These are phyloP conservation scores for Muscicapa adusta DNA, from an alignment of 2,113 vertebrate species.

Conservation along the genomic window DNA sequence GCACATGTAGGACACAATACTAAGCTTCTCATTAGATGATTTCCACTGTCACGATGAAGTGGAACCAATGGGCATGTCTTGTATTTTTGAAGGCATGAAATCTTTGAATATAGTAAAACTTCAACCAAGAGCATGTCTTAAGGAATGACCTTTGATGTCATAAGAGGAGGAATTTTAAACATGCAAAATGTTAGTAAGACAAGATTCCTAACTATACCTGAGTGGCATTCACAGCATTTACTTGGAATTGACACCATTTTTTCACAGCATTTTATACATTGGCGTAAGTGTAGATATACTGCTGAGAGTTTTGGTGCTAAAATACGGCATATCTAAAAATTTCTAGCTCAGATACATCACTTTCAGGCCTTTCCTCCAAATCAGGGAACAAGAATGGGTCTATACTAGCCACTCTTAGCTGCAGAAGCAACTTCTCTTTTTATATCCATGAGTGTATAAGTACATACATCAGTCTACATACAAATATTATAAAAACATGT, in stretches of 20 bases:
- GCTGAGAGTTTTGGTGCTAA: not conserved
- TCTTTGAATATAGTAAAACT: not conserved
- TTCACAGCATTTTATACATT: not conserved
- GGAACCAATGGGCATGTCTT: not conserved
- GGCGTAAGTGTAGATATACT: not conserved
- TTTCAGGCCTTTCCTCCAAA: not conserved
- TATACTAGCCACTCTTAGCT: not conserved
- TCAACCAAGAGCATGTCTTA: accelerated
- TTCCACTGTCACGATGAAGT: not conserved
- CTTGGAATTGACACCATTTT: not conserved
- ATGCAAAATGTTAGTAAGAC: not conserved
- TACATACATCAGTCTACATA: not conserved
- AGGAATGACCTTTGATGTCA: not conserved
- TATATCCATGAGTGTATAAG: not conserved
- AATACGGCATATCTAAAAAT: not conserved
- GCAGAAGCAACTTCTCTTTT: not conserved
- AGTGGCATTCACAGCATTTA: not conserved
- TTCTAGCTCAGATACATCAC: not conserved
- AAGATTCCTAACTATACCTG: not conserved
- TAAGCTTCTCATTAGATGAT: not conserved
- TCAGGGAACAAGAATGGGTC: not conserved
- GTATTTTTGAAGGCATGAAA: not conserved
- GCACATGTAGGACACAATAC: not conserved
- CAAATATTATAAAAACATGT: not conserved
- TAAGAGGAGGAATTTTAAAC: not conserved